Evolutionary conservation across 2,113 vertebrate genomes (phyloP).

Genomic region (Alosa alosa): DNA sequence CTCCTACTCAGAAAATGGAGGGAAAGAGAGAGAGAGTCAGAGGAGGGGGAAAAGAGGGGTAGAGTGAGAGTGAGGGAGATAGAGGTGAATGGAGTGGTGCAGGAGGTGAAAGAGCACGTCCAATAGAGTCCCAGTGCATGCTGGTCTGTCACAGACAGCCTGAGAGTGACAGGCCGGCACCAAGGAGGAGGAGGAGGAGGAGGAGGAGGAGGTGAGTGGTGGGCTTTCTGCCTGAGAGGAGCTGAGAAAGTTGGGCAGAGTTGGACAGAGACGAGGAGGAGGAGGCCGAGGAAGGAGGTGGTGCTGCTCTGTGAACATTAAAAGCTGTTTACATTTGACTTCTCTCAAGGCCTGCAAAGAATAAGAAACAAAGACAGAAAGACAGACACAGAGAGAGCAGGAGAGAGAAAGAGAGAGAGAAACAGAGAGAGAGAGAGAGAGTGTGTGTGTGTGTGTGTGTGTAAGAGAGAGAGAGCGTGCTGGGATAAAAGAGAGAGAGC

Average conservation of each 20-base stretch:
- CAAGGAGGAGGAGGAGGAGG: neutral
- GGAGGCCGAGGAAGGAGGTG: neutral
- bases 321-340: neutral
- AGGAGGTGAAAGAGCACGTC: neutral
- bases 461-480: neutral
- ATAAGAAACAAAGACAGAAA: neutral
- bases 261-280: neutral
- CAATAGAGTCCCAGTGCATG: too few relatives aligned
- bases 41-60: conserved; percentile 44
- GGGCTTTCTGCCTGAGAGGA: too few relatives aligned
- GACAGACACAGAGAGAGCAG: neutral
- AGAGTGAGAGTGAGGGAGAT: conserved; percentile 47
- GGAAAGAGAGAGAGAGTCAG: conserved; percentile 20
- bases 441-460: neutral
- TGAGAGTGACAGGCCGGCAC: too few relatives aligned
- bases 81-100: neutral
- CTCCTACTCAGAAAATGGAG: neutral
- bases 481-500: too few relatives aligned
- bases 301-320: neutral
- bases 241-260: neutral
- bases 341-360: neutral
- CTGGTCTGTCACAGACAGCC: too few relatives aligned
- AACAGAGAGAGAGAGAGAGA: neutral
- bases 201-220: neutral
- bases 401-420: neutral